Evolutionary conservation across 2,113 vertebrate species (phyloP), one percentile per base, ranked within the genome.

Genomic region (Marcusenius ussheri): DNA sequence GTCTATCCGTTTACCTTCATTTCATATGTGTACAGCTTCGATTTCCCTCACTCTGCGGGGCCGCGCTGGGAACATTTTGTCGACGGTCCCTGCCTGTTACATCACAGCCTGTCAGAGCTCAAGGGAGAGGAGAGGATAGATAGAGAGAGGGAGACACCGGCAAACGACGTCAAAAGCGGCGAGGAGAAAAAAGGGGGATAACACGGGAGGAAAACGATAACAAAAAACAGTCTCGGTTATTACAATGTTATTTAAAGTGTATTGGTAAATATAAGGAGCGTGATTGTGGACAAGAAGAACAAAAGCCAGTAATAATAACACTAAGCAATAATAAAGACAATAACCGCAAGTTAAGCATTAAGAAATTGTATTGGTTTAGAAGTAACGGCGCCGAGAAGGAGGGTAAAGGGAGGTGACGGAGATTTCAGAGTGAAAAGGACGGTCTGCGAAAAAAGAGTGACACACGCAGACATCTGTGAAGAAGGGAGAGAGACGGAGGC

Each of bases 21-120:
- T 35, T 80, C 39, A 70, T 39, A 19, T 42, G 35, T 80, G 31
- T 80, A 80, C 74, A 19, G 35, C 4, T 80, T 80, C 74, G 74
- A 19, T 42, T 80, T 80, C 7, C 4, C 15, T 42, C 15, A 24
- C 15, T 89, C 84, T 21, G 27, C 13, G 47, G 15, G 35, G 1
- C 6, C 19, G 6, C 39, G 21, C 10, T 89, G 27, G 11, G 4
- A 21, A 8, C 15, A 10, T 35, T 9, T 93, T 92, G 74, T 70
- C 1, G 92, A 94, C 91, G 87, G 87, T 94, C 92, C 93, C 95
- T 89, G 88, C 46, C 3, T n/a, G 91, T 92, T 91, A 93, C 95
- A 95, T 95, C 95, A 95, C 95, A 90, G 17, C 74, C 90, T 92
- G 91, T 92, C 92, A 91, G 91, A 88, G 90, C 87, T 91, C 84